Evolutionary conservation across 1,140 invertebrate genomes (phyloP).

Genomic region (Condylostylus longicornis): DNA sequence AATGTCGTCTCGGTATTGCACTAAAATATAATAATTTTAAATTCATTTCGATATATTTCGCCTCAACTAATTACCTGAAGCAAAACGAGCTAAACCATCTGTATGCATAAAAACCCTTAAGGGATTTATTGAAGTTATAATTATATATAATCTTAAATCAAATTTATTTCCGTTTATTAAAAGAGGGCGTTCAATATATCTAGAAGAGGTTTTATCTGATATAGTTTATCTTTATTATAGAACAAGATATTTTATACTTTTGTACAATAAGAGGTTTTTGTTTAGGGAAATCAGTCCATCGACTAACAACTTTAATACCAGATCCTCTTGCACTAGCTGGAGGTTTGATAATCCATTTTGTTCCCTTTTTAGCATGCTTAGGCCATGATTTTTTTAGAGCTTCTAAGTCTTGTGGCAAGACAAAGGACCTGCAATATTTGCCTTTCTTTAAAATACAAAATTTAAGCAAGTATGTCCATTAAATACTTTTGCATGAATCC

Average conservation of each 20-base stretch:
- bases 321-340: conserved; percentile 89
- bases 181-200: conserved; percentile 71
- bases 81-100: conserved; percentile 87
- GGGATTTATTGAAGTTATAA: conserved; percentile 89
- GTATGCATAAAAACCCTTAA: conserved; percentile 85
- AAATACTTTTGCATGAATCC: conserved; percentile 67
- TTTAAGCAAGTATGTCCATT: neutral
- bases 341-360: conserved; percentile 69
- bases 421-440: conserved; percentile 48
- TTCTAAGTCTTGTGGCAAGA: conserved; percentile 78
- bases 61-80: conserved; percentile 43
- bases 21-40: conserved; percentile 22
- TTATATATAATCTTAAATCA: conserved; percentile 79
- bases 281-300: conserved; percentile 86
- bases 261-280: conserved; percentile 82
- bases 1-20: conserved; percentile 68
- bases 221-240: neutral
- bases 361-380: conserved; percentile 46
- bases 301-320: conserved; percentile 86
- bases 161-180: conserved; percentile 91
- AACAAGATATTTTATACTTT: conserved; percentile 25
- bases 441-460: neutral
- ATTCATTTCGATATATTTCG: neutral
- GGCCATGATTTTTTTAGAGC: conserved; percentile 74
- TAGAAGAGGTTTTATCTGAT: conserved; percentile 2